These are phyloP conservation scores for Promerops cafer DNA, from an alignment of 2,113 vertebrate genomes.

Conservation along the genomic window DNA sequence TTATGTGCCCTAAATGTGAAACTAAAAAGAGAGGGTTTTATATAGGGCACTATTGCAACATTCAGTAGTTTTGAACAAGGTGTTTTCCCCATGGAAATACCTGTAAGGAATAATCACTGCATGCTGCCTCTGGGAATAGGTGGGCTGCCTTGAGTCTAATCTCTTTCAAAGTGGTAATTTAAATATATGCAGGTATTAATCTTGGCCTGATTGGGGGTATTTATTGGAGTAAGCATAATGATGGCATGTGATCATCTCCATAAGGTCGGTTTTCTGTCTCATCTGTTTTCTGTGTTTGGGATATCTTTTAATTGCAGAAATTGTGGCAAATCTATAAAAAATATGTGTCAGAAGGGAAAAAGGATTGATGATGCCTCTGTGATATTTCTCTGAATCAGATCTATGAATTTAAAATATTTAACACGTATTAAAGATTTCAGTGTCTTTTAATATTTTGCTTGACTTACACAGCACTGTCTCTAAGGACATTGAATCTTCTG, in stretches of 20 bases:
- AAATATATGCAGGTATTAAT: not conserved
- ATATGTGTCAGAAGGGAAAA: not conserved
- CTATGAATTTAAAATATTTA: conserved; percentile 19
- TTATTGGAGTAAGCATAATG: not conserved
- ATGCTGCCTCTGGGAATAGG: not conserved
- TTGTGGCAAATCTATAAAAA: not conserved
- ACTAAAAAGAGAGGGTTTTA: not conserved
- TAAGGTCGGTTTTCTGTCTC: not conserved
- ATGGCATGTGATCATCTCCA: not conserved
- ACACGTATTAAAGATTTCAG: not conserved
- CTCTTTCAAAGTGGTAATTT: not conserved
- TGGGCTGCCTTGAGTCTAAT: not conserved
- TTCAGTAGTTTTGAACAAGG: not conserved
- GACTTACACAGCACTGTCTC: not conserved
- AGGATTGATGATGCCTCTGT: not conserved
- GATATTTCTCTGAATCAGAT: not conserved
- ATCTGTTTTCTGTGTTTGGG: not conserved
- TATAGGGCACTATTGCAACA: not conserved
- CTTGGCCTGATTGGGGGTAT: not conserved
- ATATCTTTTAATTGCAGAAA: not conserved
- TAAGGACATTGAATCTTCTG: conserved; percentile 1
- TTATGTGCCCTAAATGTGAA: conserved; percentile 45
- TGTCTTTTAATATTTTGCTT: not conserved
- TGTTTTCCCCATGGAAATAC: not conserved
- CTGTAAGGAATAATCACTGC: not conserved